Evolutionary conservation across 2,888 invertebrate genomes (phyloP).

Genomic region (Priocnemis perturbator): DNA sequence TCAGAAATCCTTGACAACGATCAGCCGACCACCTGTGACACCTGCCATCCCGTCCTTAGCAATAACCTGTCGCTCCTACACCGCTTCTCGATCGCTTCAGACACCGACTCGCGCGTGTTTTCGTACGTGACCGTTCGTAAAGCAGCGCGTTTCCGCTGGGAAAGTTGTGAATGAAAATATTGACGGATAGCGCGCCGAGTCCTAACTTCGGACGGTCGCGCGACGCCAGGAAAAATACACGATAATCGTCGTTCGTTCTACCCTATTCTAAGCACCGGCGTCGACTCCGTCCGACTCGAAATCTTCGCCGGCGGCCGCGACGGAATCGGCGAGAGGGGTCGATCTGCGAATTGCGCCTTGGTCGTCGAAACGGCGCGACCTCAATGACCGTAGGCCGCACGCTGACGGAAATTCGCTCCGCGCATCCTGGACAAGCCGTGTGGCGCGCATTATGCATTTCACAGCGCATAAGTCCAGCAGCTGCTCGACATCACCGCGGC

Average conservation of each 20-base stretch:
- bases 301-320: too few species aligned
- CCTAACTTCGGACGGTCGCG: conserved; percentile 21
- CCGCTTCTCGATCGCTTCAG: conserved; percentile 52
- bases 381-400: conserved; percentile 39
- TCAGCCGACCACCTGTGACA: conserved; percentile 54
- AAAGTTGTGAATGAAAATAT: conserved; percentile 68
- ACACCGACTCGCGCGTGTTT: conserved; percentile 54
- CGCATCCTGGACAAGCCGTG: conserved; percentile 53
- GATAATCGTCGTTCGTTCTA: conserved; percentile 1
- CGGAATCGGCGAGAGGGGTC: too few species aligned
- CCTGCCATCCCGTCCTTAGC: conserved; percentile 54
- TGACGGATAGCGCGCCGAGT: conserved; percentile 45
- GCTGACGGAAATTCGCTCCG: conserved; percentile 54
- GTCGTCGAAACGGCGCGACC: conserved; percentile 7
- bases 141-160: conserved; percentile 43
- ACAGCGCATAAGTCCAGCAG: conserved; percentile 70
- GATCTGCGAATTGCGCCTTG: too few species aligned
- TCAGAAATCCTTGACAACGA: conserved; percentile 39
- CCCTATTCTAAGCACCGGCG: conserved; percentile 15
- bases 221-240: conserved; percentile 53
- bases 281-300: neutral
- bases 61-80: conserved; percentile 43
- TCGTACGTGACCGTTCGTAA: conserved; percentile 59
- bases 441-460: conserved; percentile 69
- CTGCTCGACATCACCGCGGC: conserved; percentile 42